phyloP scores from a whole-genome alignment of 1,140 invertebrate species.

The Araneus ventricosus region DNA sequence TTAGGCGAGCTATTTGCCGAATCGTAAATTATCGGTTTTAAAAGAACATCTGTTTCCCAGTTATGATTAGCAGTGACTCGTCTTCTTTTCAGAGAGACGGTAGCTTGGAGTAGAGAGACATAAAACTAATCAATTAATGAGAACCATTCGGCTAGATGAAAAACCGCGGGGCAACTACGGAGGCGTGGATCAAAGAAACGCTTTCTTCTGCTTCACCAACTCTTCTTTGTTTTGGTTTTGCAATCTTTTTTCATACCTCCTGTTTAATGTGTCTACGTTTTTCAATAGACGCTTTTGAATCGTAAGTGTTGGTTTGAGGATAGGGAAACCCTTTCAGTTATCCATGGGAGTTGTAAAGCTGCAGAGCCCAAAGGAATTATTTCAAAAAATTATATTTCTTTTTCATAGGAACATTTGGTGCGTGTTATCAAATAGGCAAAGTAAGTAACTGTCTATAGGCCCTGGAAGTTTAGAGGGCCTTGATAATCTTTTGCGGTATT shows the following conservation, averaged over 20 bases:
- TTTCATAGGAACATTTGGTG: too few species aligned
- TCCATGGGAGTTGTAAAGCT: too few species aligned
- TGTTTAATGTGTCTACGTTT: neutral
- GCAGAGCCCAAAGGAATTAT: too few species aligned
- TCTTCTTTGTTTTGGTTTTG: neutral
- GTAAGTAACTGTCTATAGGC: too few species aligned
- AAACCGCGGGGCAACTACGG: neutral
- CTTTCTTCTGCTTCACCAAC: neutral
- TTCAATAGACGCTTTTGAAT: neutral
- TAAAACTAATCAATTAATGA: constrained; percentile 66
- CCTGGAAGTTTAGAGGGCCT: too few species aligned
- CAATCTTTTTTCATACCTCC: neutral
- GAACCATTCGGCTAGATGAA: neutral
- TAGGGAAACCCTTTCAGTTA: neutral
- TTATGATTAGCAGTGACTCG: neutral
- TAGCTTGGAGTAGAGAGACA: neutral
- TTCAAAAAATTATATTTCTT: too few species aligned
- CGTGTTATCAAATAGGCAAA: too few species aligned
- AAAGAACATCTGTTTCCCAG: constrained; percentile 63
- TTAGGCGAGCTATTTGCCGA: constrained; percentile 64
- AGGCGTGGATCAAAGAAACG: neutral
- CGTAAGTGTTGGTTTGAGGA: neutral
- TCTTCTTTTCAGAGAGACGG: neutral
- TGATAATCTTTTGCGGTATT: too few species aligned
- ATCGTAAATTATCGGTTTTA: constrained; percentile 69